These are phyloP conservation scores for Podarcis raffonei DNA, from an alignment of 2,113 vertebrate species.

Conservation along the genomic window DNA sequence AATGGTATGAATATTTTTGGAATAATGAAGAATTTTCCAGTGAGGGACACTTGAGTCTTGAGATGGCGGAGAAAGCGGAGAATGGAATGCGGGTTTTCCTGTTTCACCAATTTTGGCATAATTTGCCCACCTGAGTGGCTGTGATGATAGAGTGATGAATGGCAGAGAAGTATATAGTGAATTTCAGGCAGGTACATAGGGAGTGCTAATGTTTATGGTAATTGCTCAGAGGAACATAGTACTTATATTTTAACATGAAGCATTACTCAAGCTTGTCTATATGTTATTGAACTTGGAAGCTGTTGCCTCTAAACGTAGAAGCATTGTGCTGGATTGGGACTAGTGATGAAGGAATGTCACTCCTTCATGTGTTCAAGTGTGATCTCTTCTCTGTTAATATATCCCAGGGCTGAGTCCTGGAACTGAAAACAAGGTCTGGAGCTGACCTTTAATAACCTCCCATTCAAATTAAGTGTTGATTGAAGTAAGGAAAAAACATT, in stretches of 20 bases:
- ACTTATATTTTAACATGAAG: background rate
- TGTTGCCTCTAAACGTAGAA: background rate
- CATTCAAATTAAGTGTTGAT: background rate
- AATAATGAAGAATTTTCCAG: no score
- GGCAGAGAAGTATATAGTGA: background rate
- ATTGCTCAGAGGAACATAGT: background rate
- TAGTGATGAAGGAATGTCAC: background rate
- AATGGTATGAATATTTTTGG: background rate
- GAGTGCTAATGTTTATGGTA: background rate
- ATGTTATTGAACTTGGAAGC: background rate
- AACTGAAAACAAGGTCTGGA: background rate
- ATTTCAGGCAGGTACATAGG: rapidly evolving
- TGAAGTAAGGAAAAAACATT: background rate
- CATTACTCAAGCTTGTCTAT: background rate
- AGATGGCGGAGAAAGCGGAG: background rate
- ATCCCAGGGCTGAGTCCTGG: no score
- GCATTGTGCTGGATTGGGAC: no score
- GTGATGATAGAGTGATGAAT: background rate
- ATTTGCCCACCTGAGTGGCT: no score
- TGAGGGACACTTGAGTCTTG: background rate
- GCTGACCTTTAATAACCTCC: background rate
- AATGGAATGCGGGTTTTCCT: no score
- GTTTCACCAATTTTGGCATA: background rate
- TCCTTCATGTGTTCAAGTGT: background rate
- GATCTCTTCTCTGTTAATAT: background rate